phyloP scores from a whole-genome alignment of 2,888 invertebrate species.

The Diploptera punctata region DNA sequence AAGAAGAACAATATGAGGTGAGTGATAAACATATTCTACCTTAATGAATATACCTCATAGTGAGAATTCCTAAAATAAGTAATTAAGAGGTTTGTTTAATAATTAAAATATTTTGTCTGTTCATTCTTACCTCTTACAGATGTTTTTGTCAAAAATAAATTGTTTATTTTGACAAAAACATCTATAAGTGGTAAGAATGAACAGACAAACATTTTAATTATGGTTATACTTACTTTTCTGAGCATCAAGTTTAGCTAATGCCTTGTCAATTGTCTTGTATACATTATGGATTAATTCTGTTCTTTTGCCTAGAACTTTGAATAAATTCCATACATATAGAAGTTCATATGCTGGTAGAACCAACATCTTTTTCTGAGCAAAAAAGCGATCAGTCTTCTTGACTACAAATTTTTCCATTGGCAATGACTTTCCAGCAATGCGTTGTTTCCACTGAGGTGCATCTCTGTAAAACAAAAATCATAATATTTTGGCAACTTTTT shows the following conservation, averaged over 20 bases:
- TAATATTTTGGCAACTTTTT: too few species aligned
- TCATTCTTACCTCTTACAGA: too few species aligned
- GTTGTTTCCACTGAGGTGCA: conserved; percentile 82
- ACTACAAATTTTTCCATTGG: conserved; percentile 97
- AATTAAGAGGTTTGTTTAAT: too few species aligned
- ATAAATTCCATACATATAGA: conserved; percentile 92
- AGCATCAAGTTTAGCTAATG: conserved; percentile 50
- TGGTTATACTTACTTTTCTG: conserved; percentile 49
- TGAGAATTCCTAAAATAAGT: too few species aligned
- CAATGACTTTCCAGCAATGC: conserved; percentile 94
- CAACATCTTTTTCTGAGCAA: conserved; percentile 73
- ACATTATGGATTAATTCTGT: conserved; percentile 66
- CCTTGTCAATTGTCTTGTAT: conserved; percentile 67
- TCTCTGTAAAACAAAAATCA: conserved; percentile 60
- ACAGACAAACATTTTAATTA: too few species aligned
- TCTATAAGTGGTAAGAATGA: too few species aligned
- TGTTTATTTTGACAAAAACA: too few species aligned
- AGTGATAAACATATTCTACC: too few species aligned
- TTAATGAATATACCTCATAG: too few species aligned
- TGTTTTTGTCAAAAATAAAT: too few species aligned
- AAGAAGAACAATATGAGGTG: too few species aligned
- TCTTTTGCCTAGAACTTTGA: conserved; percentile 79
- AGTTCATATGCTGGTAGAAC: conserved; percentile 86
- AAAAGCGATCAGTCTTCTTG: conserved; percentile 82
- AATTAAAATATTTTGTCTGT: too few species aligned